phyloP scores from a whole-genome alignment of 2,888 invertebrate species.

The Pimpla rufipes region DNA sequence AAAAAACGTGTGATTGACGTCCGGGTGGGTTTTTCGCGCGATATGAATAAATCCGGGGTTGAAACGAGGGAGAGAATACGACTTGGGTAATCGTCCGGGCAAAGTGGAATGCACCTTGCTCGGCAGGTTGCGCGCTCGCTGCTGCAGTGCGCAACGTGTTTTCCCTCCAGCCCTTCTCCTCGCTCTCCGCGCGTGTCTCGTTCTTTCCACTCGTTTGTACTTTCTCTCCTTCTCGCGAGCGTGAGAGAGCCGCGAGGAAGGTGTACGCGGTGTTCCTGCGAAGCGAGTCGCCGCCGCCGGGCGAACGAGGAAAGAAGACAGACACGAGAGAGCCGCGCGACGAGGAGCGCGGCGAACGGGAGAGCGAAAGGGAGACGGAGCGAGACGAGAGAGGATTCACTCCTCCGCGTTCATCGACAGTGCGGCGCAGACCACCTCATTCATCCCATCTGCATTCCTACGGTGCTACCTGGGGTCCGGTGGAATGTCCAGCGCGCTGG shows the following conservation, averaged over 20 bases:
- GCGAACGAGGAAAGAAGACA: conserved; percentile 22
- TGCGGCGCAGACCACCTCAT: conserved; percentile 83
- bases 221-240: conserved; percentile 56
- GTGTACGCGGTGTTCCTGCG: conserved; percentile 4
- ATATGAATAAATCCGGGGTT: conserved; percentile 35
- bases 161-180: conserved; percentile 54
- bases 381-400: conserved; percentile 68
- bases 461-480: conserved; percentile 82
- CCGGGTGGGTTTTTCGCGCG: conserved; percentile 4
- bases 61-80: conserved; percentile 25
- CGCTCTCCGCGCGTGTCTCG: conserved; percentile 40
- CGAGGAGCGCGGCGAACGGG: background rate
- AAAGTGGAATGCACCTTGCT: conserved; percentile 71
- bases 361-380: conserved; percentile 58
- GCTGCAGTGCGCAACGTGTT: conserved; percentile 41
- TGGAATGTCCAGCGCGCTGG: conserved; percentile 78
- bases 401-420: conserved; percentile 73
- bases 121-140: conserved; percentile 59
- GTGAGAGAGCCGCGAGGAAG: conserved; percentile 32
- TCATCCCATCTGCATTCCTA: conserved; percentile 84
- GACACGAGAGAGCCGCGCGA: background rate
- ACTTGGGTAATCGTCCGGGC: conserved; percentile 57
- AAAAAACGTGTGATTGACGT: conserved; percentile 17
- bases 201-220: conserved; percentile 52
- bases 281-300: background rate